Evolutionary conservation across 2,113 vertebrate genomes (phyloP).

Genomic region (Bungarus multicinctus): DNA sequence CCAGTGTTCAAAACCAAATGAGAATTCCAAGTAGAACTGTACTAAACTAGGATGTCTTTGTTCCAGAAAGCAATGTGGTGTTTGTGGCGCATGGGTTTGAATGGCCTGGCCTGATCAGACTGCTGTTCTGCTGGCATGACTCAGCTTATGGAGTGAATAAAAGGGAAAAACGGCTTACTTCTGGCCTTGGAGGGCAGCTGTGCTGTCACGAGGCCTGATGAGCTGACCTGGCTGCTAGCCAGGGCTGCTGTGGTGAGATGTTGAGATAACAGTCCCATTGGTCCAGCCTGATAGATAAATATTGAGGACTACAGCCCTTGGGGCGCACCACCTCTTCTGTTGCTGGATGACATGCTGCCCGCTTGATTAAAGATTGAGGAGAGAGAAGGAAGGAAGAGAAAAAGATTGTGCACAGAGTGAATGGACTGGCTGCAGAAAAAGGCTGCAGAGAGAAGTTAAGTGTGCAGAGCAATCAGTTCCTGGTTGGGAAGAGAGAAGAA

Average conservation of each 20-base stretch:
- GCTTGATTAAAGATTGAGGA: neutral
- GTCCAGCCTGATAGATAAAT: neutral
- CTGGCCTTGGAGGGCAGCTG: neutral
- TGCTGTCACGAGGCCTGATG: neutral
- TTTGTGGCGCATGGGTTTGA: neutral
- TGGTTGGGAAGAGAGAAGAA: neutral
- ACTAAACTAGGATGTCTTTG: slow-evolving; percentile 32
- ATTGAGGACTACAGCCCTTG: neutral
- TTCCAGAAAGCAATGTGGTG: neutral
- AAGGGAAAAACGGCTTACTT: neutral
- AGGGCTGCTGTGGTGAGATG: neutral
- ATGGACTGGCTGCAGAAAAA: neutral
- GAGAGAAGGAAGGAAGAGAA: neutral
- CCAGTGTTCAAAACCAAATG: slow-evolving; percentile 35
- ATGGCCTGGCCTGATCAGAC: neutral
- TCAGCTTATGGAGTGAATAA: neutral
- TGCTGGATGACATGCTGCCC: neutral
- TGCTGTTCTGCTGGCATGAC: neutral
- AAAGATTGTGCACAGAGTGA: neutral
- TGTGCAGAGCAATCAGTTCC: neutral
- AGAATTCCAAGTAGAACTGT: slow-evolving; percentile 28
- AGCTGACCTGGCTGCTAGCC: neutral
- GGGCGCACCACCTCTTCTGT: neutral
- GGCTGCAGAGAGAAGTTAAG: neutral
- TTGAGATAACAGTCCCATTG: neutral